Evolutionary conservation across 2,888 invertebrate genomes (phyloP).

Genomic region (Danaus chrysippus): DNA sequence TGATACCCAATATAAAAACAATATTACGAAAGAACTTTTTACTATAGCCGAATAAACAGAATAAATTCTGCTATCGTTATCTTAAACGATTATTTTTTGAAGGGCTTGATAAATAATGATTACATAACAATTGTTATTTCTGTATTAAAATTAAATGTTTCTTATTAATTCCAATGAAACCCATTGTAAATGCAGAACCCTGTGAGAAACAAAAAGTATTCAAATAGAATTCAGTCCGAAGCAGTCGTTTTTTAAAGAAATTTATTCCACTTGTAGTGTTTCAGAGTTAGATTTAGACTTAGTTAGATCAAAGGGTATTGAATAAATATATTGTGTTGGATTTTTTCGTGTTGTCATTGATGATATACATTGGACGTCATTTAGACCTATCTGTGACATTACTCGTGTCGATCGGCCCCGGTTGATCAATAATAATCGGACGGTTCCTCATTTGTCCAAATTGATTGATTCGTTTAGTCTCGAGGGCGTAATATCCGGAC

Average conservation of each 20-base stretch:
- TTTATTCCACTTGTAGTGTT: constrained; percentile 7
- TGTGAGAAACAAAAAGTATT: constrained; percentile 4
- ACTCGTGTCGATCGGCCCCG: background rate
- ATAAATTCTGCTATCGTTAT: no score
- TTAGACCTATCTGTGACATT: background rate
- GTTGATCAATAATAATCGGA: constrained; percentile 6
- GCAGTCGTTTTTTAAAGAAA: background rate
- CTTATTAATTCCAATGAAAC: background rate
- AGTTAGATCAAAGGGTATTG: constrained; percentile 7
- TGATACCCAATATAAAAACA: no score
- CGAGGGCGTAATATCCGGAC: constrained; percentile 1
- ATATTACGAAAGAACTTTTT: no score
- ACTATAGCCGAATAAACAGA: no score
- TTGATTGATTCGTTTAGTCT: constrained; percentile 4
- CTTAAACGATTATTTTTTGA: no score
- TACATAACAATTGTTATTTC: no score
- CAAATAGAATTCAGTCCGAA: constrained; percentile 2
- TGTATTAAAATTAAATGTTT: background rate
- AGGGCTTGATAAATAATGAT: no score
- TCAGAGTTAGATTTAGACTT: background rate
- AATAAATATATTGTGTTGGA: constrained; percentile 3
- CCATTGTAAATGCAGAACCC: background rate
- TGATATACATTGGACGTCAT: no score
- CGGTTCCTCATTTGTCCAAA: constrained; percentile 8
- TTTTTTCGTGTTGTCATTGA: background rate